A percentile compares a stretch with the other conserved stretches of the same genome.
phyloP scores from a whole-genome alignment of 1,140 invertebrate genomes.

The Diachasmimorpha longicaudata region DNA sequence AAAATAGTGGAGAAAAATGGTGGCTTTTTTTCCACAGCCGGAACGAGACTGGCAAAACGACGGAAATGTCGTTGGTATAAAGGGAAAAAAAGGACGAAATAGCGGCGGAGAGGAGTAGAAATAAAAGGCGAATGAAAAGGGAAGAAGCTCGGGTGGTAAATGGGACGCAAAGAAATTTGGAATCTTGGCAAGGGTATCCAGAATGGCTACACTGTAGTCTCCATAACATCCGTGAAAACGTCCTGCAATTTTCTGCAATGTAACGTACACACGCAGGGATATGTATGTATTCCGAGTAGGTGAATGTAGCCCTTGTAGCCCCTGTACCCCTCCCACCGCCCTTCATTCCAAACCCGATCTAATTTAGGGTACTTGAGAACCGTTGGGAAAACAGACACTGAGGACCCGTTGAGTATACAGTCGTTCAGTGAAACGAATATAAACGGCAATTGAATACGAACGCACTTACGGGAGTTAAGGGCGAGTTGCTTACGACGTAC shows the following conservation, averaged over 20 bases:
- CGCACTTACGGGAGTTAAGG: background rate
- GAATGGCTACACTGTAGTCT: slow-evolving; percentile 27
- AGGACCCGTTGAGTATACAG: slow-evolving; percentile 6
- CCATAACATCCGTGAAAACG: slow-evolving; percentile 27
- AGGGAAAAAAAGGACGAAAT: background rate
- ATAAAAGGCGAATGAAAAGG: slow-evolving; percentile 6
- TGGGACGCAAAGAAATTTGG: slow-evolving; percentile 31
- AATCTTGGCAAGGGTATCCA: slow-evolving; percentile 20
- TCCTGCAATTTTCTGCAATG: slow-evolving; percentile 27
- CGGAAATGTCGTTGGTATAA: slow-evolving; percentile 4
- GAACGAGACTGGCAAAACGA: slow-evolving; percentile 15
- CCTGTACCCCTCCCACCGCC: background rate
- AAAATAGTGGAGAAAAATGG: background rate
- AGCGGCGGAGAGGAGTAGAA: slow-evolving; percentile 13
- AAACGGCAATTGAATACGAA: slow-evolving; percentile 11
- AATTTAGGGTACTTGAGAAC: slow-evolving; percentile 7
- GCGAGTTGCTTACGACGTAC: slow-evolving; percentile 11
- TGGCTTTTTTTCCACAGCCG: slow-evolving; percentile 3
- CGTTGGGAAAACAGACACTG: slow-evolving; percentile 8
- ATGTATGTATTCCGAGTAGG: background rate
- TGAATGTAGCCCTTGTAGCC: background rate
- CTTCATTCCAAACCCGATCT: background rate
- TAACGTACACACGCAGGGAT: background rate
- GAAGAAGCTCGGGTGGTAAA: slow-evolving; percentile 20
- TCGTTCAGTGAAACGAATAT: slow-evolving; percentile 11